Evolutionary conservation across 2,888 invertebrate genomes (phyloP).

Genomic region (Dorcus parallelipipedus): DNA sequence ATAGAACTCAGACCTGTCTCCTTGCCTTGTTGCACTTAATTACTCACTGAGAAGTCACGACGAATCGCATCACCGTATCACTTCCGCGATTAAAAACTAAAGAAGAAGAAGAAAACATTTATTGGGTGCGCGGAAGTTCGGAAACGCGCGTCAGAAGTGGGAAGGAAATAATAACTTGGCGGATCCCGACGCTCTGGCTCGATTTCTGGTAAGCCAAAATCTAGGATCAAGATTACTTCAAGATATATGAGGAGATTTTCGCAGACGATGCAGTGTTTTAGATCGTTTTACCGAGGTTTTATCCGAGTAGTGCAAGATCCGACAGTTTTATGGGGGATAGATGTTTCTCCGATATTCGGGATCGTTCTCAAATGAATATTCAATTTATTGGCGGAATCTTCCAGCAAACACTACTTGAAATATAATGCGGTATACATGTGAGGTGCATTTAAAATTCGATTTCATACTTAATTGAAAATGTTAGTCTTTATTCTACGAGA

Average conservation of each 20-base stretch:
- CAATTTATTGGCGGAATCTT: conserved; percentile 23
- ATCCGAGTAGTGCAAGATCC: conserved; percentile 42
- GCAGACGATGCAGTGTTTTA: conserved; percentile 44
- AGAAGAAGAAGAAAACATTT: neutral
- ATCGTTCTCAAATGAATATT: conserved; percentile 34
- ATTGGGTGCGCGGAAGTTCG: neutral
- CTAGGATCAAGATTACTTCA: conserved; percentile 46
- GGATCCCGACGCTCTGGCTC: conserved; percentile 33
- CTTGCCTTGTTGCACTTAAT: conserved; percentile 13
- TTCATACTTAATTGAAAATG: too few relatives aligned
- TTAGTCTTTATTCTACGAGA: too few relatives aligned
- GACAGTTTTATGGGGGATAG: conserved; percentile 48
- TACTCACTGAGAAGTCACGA: conserved; percentile 10
- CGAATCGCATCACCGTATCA: neutral
- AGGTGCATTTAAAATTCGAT: neutral
- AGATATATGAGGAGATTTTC: conserved; percentile 44
- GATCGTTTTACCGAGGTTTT: conserved; percentile 34
- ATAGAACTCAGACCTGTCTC: conserved; percentile 16
- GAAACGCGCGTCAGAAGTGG: neutral
- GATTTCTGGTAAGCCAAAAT: conserved; percentile 52
- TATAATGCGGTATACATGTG: neutral
- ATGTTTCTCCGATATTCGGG: conserved; percentile 33
- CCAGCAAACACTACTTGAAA: conserved; percentile 11
- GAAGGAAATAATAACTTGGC: conserved; percentile 13
- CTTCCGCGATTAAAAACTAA: neutral